Evolutionary conservation across 1,140 invertebrate species (phyloP), one percentile per base, ranked within the genome.

Genomic region (Drosophila truncata): DNA sequence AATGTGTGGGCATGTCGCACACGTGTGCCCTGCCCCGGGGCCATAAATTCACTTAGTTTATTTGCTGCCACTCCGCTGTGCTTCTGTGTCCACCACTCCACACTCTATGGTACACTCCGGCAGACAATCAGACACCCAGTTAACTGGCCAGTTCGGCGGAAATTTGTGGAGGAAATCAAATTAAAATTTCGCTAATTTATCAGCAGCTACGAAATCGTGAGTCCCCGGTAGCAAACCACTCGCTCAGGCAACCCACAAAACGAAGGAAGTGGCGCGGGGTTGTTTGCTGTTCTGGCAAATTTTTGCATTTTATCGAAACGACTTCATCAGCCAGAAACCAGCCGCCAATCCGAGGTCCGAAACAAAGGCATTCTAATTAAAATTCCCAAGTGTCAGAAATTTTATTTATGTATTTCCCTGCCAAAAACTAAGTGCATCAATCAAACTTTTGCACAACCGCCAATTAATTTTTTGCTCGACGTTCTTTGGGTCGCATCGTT

Each of bases 101-200:
- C 54, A 39, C 52, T 61, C n/a, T n/a, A n/a, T n/a, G n/a, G n/a
- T n/a, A n/a, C 47, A 59, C 50, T 67, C 23, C 37, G 52, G 41
- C 46, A 71, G 58, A 77, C 70, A 58, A 44, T 50, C 44, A 18
- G 47, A 57, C 61, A 44, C 59, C 33, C 47, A 46, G 44, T 41
- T 29, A 55, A 35, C 42, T 23, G 18, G 10, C 27, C 52, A 23
- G 31, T 67, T 80, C 61, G 41, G 20, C 72, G 84, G 85, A 90
- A 90, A 90, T 90, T 90, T 72, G 85, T 57, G 35, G 62, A 81
- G 74, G 85, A 88, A 88, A 88, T 88, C 85, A 78, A 88, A 90
- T 90, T 84, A 88, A 88, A 84, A 78, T 81, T 74, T 84, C 64
- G 58, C 54, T 73, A 87, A 88, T 87, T 84, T 90, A 87, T 90